Percentiles rank a stretch among this genome's conserved stretches.
Evolutionary conservation across 2,113 vertebrate genomes (phyloP).

Genomic region (Echinops telfairi): DNA sequence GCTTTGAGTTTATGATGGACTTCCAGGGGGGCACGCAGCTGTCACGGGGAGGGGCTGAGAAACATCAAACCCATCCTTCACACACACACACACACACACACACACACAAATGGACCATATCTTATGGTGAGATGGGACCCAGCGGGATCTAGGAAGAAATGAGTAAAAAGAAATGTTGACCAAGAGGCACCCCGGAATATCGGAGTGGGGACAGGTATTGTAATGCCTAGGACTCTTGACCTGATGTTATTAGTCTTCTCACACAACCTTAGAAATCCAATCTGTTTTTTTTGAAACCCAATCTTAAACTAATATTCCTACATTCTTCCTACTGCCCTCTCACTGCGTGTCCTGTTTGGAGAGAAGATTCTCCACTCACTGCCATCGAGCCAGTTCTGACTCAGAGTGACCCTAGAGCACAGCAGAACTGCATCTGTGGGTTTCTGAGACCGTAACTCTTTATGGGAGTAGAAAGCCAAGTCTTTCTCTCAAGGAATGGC

Average conservation of each 20-base stretch:
- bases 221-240: slow-evolving; percentile 1
- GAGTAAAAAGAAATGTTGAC: slow-evolving; percentile 22
- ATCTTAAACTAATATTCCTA: not conserved
- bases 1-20: slow-evolving; percentile 53
- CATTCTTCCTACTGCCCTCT: not conserved
- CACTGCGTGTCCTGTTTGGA: not conserved
- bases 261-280: slow-evolving; percentile 12
- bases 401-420: too few species aligned
- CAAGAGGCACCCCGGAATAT: not conserved
- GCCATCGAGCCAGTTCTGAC: too few species aligned
- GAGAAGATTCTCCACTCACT: not conserved
- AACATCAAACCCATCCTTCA: not conserved
- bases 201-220: not conserved
- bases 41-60: not conserved
- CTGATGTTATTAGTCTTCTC: slow-evolving; percentile 1
- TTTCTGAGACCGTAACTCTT: too few species aligned
- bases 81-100: not conserved
- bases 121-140: not conserved
- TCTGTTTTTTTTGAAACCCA: too few species aligned
- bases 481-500: too few species aligned
- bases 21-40: slow-evolving; percentile 31
- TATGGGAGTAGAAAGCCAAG: too few species aligned
- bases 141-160: not conserved
- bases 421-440: too few species aligned
- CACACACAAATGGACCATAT: not conserved